Evolutionary conservation across 1,140 invertebrate genomes (phyloP).

Genomic region (Venustaconcha ellipsiformis): DNA sequence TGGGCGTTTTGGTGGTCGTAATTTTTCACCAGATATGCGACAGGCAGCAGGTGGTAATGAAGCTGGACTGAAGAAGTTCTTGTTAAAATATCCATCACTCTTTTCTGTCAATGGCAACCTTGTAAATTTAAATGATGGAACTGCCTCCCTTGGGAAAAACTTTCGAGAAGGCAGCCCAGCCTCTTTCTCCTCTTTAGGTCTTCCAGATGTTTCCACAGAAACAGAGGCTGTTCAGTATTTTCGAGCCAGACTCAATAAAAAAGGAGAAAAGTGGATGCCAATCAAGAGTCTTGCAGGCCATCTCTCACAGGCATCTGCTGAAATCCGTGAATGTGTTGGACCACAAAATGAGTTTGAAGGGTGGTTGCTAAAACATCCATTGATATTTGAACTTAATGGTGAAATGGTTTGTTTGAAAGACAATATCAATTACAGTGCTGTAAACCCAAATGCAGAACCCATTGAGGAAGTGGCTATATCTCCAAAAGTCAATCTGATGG

Average conservation of each 20-base stretch:
- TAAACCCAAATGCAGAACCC: constrained; percentile 54
- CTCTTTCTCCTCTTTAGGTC: constrained; percentile 50
- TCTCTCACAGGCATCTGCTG: constrained; percentile 66
- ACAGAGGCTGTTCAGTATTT: constrained; percentile 70
- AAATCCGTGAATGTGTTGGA: constrained; percentile 69
- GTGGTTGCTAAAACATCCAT: constrained; percentile 66
- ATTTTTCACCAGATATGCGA: constrained; percentile 69
- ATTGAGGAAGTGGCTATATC: constrained; percentile 43
- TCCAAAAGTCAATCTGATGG: constrained; percentile 31
- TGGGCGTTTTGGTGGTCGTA: constrained; percentile 68
- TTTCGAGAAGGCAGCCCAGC: constrained; percentile 61
- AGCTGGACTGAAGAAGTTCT: constrained; percentile 68
- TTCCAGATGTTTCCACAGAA: constrained; percentile 65
- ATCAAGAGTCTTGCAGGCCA: constrained; percentile 69
- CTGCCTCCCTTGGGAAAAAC: constrained; percentile 59
- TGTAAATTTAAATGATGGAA: constrained; percentile 63
- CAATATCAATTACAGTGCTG: constrained; percentile 61
- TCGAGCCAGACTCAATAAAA: constrained; percentile 63
- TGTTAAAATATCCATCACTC: constrained; percentile 69
- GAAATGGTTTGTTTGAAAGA: constrained; percentile 67
- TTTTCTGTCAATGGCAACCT: constrained; percentile 69
- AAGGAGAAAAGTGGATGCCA: constrained; percentile 68
- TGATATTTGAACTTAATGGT: constrained; percentile 68
- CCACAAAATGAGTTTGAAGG: constrained; percentile 68
- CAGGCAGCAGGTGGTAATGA: constrained; percentile 69